Conservation (phyloP, 2,888 invertebrate species). For the Tipula confusa region DNA sequence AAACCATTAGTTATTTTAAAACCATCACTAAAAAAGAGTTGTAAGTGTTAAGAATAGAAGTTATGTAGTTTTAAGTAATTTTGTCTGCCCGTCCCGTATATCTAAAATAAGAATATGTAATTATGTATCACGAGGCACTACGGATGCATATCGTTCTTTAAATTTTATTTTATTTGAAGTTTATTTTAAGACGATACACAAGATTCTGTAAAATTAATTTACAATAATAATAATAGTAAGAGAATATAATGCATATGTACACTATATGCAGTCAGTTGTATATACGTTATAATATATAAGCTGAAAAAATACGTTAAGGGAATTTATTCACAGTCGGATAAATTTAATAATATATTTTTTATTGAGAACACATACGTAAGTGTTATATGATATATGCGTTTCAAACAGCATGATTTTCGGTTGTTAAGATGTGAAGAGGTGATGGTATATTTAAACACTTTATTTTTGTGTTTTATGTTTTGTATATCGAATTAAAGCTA, state of each 20-base stretch:
- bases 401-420: not conserved
- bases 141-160: constrained; percentile 26
- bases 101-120: constrained; percentile 26
- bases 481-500: too few relatives aligned
- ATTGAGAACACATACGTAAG: not conserved
- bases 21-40: not conserved
- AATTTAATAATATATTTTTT: not conserved
- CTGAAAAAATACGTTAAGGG: not conserved
- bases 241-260: not conserved
- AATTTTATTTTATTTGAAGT: not conserved
- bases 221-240: not conserved
- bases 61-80: not conserved
- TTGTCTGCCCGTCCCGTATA: not conserved
- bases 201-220: not conserved
- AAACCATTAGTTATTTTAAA: not conserved
- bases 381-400: not conserved
- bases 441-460: not conserved
- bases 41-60: not conserved
- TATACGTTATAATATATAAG: not conserved
- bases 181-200: not conserved
- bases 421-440: not conserved
- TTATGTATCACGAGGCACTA: constrained; percentile 21
- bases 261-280: too few relatives aligned
- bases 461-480: not conserved
- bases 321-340: not conserved